phyloP scores from a whole-genome alignment of 2,797 vertebrate species.

The Arrhamphus sclerolepis region DNA sequence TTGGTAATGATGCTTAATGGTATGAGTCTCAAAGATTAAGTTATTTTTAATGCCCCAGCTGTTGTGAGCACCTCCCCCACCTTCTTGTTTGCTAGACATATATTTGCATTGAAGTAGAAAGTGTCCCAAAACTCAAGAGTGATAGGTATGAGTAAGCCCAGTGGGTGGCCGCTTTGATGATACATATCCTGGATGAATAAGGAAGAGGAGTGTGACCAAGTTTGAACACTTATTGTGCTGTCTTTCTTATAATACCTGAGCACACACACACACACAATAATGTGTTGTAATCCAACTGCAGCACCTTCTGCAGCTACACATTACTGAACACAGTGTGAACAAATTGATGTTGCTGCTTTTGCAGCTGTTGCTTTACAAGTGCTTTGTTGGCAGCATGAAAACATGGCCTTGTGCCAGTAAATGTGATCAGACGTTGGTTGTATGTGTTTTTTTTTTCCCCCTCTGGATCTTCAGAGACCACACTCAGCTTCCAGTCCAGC shows the following conservation, averaged over 20 bases:
- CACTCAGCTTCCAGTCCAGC: no score
- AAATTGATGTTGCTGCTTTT: slow-evolving; percentile 57
- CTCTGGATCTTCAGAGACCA: not conserved
- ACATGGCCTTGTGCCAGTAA: slow-evolving; percentile 11
- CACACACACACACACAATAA: slow-evolving; percentile 3
- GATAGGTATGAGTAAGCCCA: slow-evolving; percentile 50
- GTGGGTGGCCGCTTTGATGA: slow-evolving; percentile 55
- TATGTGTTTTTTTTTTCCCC: no score
- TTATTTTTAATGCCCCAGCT: slow-evolving; percentile 49
- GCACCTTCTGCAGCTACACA: slow-evolving; percentile 48
- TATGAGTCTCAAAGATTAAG: slow-evolving; percentile 28
- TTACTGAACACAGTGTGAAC: slow-evolving; percentile 29
- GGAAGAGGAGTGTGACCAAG: slow-evolving; percentile 39
- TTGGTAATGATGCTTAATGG: slow-evolving; percentile 23
- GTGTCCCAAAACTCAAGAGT: slow-evolving; percentile 33
- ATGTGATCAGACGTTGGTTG: not conserved
- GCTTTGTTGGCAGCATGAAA: slow-evolving; percentile 22
- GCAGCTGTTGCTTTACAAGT: slow-evolving; percentile 44
- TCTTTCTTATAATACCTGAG: slow-evolving; percentile 30
- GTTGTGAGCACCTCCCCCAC: slow-evolving; percentile 24
- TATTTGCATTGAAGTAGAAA: slow-evolving; percentile 45
- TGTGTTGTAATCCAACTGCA: slow-evolving; percentile 18
- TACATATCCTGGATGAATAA: slow-evolving; percentile 44
- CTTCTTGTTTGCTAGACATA: slow-evolving; percentile 32
- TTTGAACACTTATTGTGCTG: slow-evolving; percentile 17